These are phyloP conservation scores for Gymnorhina tibicen DNA, from an alignment of 2,113 vertebrate species.

Conservation along the genomic window DNA sequence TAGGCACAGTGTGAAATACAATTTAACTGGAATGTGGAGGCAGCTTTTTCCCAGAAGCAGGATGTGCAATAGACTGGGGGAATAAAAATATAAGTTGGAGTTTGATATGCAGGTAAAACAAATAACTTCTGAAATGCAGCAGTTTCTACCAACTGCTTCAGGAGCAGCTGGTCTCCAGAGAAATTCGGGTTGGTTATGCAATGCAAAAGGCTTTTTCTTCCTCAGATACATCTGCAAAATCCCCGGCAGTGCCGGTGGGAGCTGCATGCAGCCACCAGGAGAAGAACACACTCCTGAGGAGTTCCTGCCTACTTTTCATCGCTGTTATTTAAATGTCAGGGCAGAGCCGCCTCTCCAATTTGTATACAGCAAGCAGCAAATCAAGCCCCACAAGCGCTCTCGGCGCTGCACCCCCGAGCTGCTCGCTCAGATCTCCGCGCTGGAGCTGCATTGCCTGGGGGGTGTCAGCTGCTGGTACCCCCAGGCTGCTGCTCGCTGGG, in stretches of 20 bases:
- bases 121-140: conserved; percentile 27
- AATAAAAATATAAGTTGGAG: conserved; percentile 37
- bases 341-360: conserved; percentile 16
- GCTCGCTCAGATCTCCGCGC: neutral
- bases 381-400: neutral
- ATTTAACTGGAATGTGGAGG: neutral
- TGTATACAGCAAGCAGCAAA: neutral
- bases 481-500: conserved; percentile 8
- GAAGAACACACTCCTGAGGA: neutral
- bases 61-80: neutral
- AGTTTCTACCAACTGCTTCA: neutral
- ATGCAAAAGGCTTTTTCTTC: conserved; percentile 44
- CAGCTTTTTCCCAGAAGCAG: neutral
- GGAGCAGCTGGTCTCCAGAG: neutral
- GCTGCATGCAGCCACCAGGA: neutral
- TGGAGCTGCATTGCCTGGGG: conserved; percentile 38
- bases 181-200: conserved; percentile 10
- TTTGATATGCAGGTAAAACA: conserved; percentile 36
- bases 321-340: conserved; percentile 59
- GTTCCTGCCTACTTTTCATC: neutral
- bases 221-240: neutral
- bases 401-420: neutral
- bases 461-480: conserved; percentile 60
- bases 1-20: conserved; percentile 56
- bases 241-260: neutral